Conservation (phyloP, 2,797 vertebrate genomes). For the Oryzias sinensis region DNA sequence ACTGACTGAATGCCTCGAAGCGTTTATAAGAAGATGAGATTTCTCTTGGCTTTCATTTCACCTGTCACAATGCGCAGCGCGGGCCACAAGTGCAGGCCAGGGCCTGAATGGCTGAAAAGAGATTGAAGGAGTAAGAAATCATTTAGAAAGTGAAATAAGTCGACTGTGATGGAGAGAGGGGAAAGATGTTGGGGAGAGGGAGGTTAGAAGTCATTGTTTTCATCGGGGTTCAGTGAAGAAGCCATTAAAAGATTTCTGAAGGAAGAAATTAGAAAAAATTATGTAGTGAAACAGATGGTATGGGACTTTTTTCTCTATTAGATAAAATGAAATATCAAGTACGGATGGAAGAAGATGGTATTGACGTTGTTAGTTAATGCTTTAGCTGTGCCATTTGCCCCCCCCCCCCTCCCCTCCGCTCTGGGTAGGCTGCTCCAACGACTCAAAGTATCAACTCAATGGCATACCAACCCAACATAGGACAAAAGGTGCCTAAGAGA, state of each 20-base stretch:
- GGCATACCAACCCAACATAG: too few relatives aligned
- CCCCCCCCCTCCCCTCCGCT: too few relatives aligned
- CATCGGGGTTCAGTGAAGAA: conserved; percentile 69
- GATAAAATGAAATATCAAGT: conserved; percentile 67
- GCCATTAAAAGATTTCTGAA: conserved; percentile 77
- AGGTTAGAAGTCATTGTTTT: conserved; percentile 81
- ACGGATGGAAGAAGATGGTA: conserved; percentile 39
- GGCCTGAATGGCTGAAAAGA: conserved; percentile 67
- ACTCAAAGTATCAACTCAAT: too few relatives aligned
- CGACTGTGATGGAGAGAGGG: conserved; percentile 54
- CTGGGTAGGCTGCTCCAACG: too few relatives aligned
- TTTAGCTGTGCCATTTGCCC: conserved; percentile 37
- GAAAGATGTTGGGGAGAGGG: conserved; percentile 38
- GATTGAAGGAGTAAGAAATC: conserved; percentile 77
- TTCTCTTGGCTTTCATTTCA: conserved; percentile 79
- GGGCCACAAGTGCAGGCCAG: conserved; percentile 52
- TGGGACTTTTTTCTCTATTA: conserved; percentile 48
- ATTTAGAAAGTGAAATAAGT: conserved; percentile 80
- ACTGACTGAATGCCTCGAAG: conserved; percentile 72
- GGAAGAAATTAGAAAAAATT: conserved; percentile 79
- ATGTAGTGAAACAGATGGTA: conserved; percentile 61
- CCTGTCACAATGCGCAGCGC: conserved; percentile 72
- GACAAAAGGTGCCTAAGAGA: too few relatives aligned
- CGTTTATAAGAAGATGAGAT: conserved; percentile 80
- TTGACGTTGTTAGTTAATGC: conserved; percentile 66